phyloP scores from a whole-genome alignment of 2,888 invertebrate species.

The Drosophila nr. perissopoda region DNA sequence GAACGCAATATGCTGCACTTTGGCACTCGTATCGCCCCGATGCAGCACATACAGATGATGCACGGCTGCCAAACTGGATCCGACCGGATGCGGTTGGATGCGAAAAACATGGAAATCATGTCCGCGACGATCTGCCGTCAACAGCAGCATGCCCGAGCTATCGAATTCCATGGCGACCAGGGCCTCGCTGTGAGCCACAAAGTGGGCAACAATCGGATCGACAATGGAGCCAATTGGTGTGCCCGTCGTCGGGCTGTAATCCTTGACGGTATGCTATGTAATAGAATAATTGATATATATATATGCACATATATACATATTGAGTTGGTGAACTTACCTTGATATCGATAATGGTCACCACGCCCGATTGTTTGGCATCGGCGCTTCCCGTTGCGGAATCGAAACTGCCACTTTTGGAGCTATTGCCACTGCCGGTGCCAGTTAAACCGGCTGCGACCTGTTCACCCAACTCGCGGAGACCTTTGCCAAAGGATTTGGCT shows the following conservation, averaged over 20 bases:
- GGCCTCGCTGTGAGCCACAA: constrained; percentile 94
- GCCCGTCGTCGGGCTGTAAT: constrained; percentile 83
- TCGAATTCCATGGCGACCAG: constrained; percentile 96
- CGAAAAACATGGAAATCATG: constrained; percentile 98
- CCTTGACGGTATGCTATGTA: constrained; percentile 82
- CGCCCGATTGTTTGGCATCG: constrained; percentile 92
- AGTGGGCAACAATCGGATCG: constrained; percentile 93
- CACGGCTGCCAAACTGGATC: constrained; percentile 93
- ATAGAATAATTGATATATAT: neutral
- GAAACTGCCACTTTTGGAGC: constrained; percentile 86
- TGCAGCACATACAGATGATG: constrained; percentile 98
- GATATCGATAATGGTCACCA: constrained; percentile 94
- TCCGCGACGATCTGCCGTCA: constrained; percentile 96
- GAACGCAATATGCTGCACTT: constrained; percentile 96
- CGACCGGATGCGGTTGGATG: constrained; percentile 96
- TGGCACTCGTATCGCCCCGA: constrained; percentile 97
- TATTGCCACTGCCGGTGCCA: constrained; percentile 86
- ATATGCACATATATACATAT: neutral
- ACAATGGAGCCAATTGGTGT: constrained; percentile 70
- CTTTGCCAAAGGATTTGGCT: constrained; percentile 96
- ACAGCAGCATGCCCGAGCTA: constrained; percentile 93
- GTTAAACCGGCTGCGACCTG: constrained; percentile 96
- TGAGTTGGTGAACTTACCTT: constrained; percentile 86
- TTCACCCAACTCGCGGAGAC: constrained; percentile 94
- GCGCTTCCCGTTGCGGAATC: constrained; percentile 85